Conservation (phyloP, 2,113 vertebrate species). For the Marmota flaviventris region DNA sequence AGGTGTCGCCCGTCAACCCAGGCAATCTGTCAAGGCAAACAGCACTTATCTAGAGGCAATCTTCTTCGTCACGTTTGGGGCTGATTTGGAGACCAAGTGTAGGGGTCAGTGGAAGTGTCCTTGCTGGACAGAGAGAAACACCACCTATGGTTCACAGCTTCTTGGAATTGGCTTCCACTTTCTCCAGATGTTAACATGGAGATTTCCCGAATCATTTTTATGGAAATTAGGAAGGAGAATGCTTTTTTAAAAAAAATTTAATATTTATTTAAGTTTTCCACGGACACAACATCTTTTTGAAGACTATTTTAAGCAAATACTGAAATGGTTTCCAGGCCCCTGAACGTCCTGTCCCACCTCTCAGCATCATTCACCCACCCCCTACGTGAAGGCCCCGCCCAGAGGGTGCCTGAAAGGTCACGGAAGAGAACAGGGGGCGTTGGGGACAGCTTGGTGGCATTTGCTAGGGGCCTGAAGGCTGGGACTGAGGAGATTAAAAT, state of each 20-base stretch:
- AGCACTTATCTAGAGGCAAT: background rate
- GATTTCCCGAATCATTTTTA: background rate
- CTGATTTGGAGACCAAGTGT: background rate
- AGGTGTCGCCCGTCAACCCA: background rate
- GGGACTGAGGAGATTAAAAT: constrained; percentile 8
- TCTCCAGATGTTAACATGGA: background rate
- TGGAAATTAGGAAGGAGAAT: background rate
- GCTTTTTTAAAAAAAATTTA: background rate
- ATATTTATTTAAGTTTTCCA: no score
- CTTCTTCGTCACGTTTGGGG: background rate
- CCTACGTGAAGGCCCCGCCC: background rate
- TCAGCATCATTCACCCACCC: background rate
- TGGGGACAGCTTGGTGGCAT: constrained; percentile 10
- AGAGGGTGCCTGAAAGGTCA: constrained; percentile 47
- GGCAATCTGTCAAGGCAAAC: background rate
- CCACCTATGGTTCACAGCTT: no score
- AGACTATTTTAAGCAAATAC: background rate
- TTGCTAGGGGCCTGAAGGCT: background rate
- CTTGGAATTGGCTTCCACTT: background rate
- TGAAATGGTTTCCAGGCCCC: background rate
- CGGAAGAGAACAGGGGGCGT: constrained; percentile 27
- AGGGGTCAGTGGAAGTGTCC: background rate
- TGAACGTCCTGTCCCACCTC: no score
- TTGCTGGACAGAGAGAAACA: no score
- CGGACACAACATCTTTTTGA: background rate